Conservation (phyloP, 2,888 invertebrate genomes). For the Drosophila testacea region DNA sequence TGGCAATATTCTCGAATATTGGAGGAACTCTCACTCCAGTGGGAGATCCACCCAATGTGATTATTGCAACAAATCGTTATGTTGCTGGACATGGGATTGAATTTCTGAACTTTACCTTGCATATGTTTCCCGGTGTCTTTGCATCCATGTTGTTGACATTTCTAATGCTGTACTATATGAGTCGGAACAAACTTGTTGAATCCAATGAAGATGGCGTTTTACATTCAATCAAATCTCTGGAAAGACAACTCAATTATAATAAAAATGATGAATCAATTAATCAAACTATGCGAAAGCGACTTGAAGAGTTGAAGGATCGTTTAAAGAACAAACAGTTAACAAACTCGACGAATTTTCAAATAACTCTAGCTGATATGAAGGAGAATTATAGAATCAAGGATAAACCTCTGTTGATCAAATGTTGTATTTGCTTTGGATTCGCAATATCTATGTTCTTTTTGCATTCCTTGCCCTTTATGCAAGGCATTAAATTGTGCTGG, state of each 20-base stretch:
- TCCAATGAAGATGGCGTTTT: no score
- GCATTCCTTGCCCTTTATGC: slow-evolving; percentile 91
- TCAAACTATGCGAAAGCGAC: slow-evolving; percentile 84
- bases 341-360: slow-evolving; percentile 87
- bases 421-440: slow-evolving; percentile 88
- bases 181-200: slow-evolving; percentile 85
- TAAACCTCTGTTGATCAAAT: slow-evolving; percentile 90
- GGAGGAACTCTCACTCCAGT: slow-evolving; percentile 95
- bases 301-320: slow-evolving; percentile 4
- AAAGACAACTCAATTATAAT: no score
- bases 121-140: slow-evolving; percentile 91
- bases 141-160: slow-evolving; percentile 87
- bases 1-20: slow-evolving; percentile 95
- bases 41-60: slow-evolving; percentile 91
- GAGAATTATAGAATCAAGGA: slow-evolving; percentile 92
- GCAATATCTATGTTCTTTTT: slow-evolving; percentile 92
- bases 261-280: no score
- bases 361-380: slow-evolving; percentile 86
- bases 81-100: slow-evolving; percentile 87
- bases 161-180: slow-evolving; percentile 88
- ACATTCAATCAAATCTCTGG: no score
- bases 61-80: slow-evolving; percentile 77
- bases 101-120: slow-evolving; percentile 91
- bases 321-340: slow-evolving; percentile 59
- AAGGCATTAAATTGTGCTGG: slow-evolving; percentile 92